A percentile compares a stretch with the other conserved stretches of the same genome.
Evolutionary conservation across 1,140 invertebrate genomes (phyloP).

Genomic region (Galendromus occidentalis): DNA sequence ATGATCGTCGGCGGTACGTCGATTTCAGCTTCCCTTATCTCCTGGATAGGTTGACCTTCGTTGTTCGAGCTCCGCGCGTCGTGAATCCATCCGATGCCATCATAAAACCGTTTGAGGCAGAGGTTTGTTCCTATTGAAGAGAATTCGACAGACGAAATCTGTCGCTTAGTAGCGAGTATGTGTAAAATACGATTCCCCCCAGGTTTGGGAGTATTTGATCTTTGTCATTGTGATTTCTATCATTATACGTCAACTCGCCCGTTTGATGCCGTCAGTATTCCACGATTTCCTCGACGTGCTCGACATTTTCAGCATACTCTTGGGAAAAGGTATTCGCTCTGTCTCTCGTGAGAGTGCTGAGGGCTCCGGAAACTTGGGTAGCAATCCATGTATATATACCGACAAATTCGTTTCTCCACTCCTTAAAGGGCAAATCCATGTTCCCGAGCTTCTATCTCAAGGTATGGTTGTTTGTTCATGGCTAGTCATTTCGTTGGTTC

Average conservation of each 20-base stretch:
- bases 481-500: not conserved
- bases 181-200: not conserved
- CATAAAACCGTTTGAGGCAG: not conserved
- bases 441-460: not conserved
- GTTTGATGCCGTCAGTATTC: not conserved
- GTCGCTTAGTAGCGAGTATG: too few species aligned
- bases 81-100: not conserved
- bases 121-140: not conserved
- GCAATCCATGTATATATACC: not conserved
- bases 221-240: not conserved
- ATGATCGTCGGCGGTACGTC: not conserved
- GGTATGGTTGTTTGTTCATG: not conserved
- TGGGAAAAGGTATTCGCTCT: not conserved
- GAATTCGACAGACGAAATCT: too few species aligned
- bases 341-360: not conserved
- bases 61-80: not conserved
- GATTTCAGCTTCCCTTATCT: constrained; percentile 7
- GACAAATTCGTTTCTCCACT: not conserved
- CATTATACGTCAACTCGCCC: not conserved
- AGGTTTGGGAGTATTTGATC: not conserved
- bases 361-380: not conserved
- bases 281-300: not conserved
- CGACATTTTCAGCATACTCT: not conserved
- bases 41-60: not conserved
- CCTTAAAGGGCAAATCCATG: not conserved